Base-by-base conservation (phyloP, 2,113 vertebrate species). In the Silurus glanis region DNA sequence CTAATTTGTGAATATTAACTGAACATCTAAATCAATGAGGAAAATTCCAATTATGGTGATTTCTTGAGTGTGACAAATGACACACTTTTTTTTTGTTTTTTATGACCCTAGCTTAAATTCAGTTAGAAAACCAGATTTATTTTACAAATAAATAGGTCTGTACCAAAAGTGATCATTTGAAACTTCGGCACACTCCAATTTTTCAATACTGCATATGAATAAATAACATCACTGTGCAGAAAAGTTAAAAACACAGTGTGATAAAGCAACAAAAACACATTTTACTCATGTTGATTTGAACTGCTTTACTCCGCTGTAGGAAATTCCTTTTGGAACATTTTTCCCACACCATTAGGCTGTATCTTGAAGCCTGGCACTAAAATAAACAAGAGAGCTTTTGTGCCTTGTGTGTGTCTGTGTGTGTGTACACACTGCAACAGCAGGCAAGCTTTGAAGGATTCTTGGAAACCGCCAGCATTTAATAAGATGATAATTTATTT, bases 401-500 rank as follows among this genome's bases (percentile, higher is more conserved):
- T 45, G 2, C 37, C 2, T 21, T 5, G 5, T 83, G 12, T 83
- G 37, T 37, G 37, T 12, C 4, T 8, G 4, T 14, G 25, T 72
- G 37, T 75, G 61, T 53, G 49, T 55, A 83, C 49, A 69, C 49
- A 83, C 49, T 55, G 23, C 8, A 67, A 17, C 62, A 69, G 78
- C 78, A 80, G 78, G 28, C 14, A 83, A 13, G 81, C 49, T 55
- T 55, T 47, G 47, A 82, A 66, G 13, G 58, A 51, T 64, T 79
- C 55, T 79, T 66, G 47, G 45, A 83, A 83, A 75, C 37, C 12
- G 25, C 3, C n/a, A 58, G 53, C 81, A 62, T 14, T 37, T 85
- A 85, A 80, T 53, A 72, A 9, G 51, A 72, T 82, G 59, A 53
- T 64, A 62, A 47, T 86, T 59, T 49, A 74, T 82, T 28, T 82